Conservation (phyloP, 2,888 invertebrate genomes). For the Diadegma fenestrale region DNA sequence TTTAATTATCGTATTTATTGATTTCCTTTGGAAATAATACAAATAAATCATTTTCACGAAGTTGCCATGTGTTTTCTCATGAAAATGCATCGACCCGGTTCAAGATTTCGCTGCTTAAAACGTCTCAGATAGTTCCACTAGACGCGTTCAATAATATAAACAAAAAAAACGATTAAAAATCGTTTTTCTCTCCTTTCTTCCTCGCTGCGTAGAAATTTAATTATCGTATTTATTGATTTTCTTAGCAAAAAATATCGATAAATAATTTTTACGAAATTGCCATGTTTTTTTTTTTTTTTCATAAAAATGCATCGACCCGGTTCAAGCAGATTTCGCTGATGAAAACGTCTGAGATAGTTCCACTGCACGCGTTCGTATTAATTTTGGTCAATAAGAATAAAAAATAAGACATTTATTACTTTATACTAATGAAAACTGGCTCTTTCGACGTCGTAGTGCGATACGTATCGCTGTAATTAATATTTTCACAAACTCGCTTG, state of each 20-base stretch:
- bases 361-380: background rate
- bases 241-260: background rate
- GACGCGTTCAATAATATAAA: too few species aligned
- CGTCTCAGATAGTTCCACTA: slow-evolving; percentile 6
- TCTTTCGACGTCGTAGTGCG: slow-evolving; percentile 38
- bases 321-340: slow-evolving; percentile 8
- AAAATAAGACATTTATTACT: slow-evolving; percentile 33
- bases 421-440: slow-evolving; percentile 62
- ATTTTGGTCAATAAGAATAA: background rate
- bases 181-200: slow-evolving; percentile 27
- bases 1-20: slow-evolving; percentile 5
- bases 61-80: background rate
- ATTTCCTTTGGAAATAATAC: background rate
- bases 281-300: background rate
- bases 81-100: background rate
- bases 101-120: slow-evolving; percentile 26
- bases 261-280: background rate
- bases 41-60: background rate
- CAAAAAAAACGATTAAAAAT: too few species aligned
- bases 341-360: slow-evolving; percentile 30
- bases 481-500: slow-evolving; percentile 63
- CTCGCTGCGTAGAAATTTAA: slow-evolving; percentile 9
- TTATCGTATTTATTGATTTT: slow-evolving; percentile 27
- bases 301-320: background rate
- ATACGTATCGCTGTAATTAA: slow-evolving; percentile 67